Evolutionary conservation across 1,140 invertebrate genomes (phyloP), one percentile per base, ranked within the genome.

Genomic region (Chironomus striatipennis): DNA sequence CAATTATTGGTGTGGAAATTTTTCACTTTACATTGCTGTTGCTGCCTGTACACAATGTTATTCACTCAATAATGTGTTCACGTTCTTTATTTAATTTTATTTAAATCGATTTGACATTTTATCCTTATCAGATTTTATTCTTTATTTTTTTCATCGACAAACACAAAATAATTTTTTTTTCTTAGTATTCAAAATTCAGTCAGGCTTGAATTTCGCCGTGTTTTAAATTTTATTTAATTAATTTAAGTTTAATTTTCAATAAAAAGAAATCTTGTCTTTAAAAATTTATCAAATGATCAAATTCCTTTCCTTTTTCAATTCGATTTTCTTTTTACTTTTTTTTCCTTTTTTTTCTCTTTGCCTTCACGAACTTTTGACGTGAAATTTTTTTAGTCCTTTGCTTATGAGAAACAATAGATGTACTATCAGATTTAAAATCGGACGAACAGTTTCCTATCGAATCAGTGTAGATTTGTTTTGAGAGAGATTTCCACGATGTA

Each of bases 71-170:
- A 34, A 34, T 5, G 24, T 34, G 24, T 34, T 34, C 24, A 34
- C 24, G 24, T 34, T 34, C 24, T 34, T 34, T 34, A 34, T 34
- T 70, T 7, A 20, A 17, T 20, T 70, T 70, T 20, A 70, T 70
- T 70, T 70, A 70, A 70, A 70, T 70, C 18, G 65, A 70, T 70
- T 57, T 70, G 65, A 70, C 65, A 70, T 70, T 70, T 70, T 20
- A 67, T 67, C 64, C 64, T 18, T 70, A 57, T 57, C 18, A 21
- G 17, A 20, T 70, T 18, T n/a, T 67, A 47, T 47, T 47, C 6
- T 47, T 9, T 47, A 47, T 47, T 47, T 47, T 47, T 43, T 47
- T 47, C 2, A 47, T 34, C 24, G 24, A 34, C 24, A 34, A 34
- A 34, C 24, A 34, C 24, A 34, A 34, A 34, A 34, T 34, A 2